Percentiles rank a stretch among this genome's conserved stretches.
phyloP scores from a whole-genome alignment of 2,113 vertebrate species.

The Vidua chalybeata region DNA sequence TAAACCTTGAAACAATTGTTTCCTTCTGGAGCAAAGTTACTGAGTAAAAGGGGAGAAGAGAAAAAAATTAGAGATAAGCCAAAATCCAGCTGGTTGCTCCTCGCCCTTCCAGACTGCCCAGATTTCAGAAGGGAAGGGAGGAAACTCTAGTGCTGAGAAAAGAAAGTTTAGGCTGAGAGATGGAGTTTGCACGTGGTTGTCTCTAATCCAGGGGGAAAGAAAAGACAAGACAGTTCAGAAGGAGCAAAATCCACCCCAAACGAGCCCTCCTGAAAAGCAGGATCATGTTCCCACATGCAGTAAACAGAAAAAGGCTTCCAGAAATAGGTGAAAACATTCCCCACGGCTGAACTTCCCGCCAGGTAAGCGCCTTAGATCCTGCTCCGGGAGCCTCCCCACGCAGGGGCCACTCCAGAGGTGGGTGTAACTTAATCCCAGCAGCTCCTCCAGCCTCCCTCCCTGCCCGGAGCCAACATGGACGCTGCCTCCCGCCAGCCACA shows the following conservation, averaged over 20 bases:
- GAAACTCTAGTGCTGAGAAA: background rate
- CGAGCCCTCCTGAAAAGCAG: background rate
- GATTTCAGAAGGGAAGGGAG: background rate
- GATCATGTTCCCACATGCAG: background rate
- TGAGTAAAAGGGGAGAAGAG: background rate
- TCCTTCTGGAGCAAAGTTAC: background rate
- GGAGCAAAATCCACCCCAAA: background rate
- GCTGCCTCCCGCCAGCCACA: background rate
- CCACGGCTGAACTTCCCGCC: background rate
- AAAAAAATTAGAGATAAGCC: background rate
- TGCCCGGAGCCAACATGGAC: background rate
- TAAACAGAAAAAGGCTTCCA: background rate
- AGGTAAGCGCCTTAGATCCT: background rate
- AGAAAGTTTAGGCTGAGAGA: background rate
- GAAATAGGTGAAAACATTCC: background rate
- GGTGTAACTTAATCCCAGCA: slow-evolving; percentile 25
- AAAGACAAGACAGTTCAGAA: background rate
- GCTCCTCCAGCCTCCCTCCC: background rate
- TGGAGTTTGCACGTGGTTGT: background rate
- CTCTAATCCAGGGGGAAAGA: background rate
- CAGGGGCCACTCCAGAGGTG: background rate
- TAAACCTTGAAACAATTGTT: background rate
- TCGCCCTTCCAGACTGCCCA: background rate
- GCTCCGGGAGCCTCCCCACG: background rate
- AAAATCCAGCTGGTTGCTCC: background rate